Conservation (phyloP, 1,140 invertebrate species). For the Dinoponera quadriceps region DNA sequence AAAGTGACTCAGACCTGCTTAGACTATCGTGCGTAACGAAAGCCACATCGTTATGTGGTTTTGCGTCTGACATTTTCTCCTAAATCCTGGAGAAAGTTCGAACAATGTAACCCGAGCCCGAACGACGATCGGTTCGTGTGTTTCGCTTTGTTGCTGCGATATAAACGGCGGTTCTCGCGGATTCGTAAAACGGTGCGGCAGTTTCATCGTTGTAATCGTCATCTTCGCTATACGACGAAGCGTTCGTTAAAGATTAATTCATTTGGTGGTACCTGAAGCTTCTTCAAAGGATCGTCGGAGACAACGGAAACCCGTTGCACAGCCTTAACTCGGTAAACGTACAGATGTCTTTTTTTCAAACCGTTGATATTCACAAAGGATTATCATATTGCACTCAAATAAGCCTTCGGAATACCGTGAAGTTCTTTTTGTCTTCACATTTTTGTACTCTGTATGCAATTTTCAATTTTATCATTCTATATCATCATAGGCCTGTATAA, state of each 20-base stretch:
- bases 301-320: neutral
- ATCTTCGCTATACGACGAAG: neutral
- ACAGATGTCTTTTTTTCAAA: neutral
- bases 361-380: neutral
- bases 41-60: neutral
- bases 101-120: neutral
- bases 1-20: conserved; percentile 24
- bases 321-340: neutral
- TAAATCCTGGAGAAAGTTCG: neutral
- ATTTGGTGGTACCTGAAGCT: neutral
- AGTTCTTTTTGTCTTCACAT: no score
- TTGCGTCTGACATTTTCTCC: neutral
- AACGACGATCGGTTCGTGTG: neutral
- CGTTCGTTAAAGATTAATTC: neutral
- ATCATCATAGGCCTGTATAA: no score
- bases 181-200: neutral
- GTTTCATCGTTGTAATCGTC: neutral
- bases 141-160: neutral
- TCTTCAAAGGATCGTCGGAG: neutral
- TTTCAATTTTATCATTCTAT: no score
- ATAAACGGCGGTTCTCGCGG: neutral
- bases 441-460: no score
- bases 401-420: neutral
- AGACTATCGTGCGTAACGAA: neutral
- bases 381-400: neutral